Base-by-base conservation (phyloP, 2,797 vertebrate genomes). In the Simalia tracyae region DNA sequence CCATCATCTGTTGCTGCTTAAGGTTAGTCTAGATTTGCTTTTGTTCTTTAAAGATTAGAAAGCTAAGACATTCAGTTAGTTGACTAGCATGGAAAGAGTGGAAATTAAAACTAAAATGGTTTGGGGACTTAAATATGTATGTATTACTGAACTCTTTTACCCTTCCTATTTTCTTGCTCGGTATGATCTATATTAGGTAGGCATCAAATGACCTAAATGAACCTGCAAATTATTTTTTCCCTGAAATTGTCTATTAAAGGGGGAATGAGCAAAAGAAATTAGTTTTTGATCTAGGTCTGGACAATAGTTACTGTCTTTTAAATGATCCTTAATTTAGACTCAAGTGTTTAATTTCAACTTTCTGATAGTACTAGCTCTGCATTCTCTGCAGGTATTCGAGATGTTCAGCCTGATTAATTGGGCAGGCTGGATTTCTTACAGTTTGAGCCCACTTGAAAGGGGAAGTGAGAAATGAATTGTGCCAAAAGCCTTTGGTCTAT, bases 381-480 rank as follows among this genome's bases (percentile, higher is more conserved):
- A 92, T 96, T 96, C 94, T 96, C 93, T 94, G 93, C 94, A 86
- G 96, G 94, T 95, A 59, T 87, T 88, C 0, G 26, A 76, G 61
- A 56, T 94, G 87, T 76, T 96, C 92, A 63, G 94, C 59, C 93
- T 93, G 94, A 94, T 95, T 94, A 96, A 96, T 93, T 87, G 88
- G 93, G 92, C 95, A 94, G 95, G 93, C 56, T 91, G 46, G 59
- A 61, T 95, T 95, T 28, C 93, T 95, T 84, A 68, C 90, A 93
- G 92, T 96, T 90, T 93, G 96, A 96, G 94, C 89, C 92, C 93
- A 90, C 94, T 94, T 91, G 92, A 93, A 95, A 94, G 76, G 92
- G 86, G 84, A 96, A 95, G 88, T 11, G 91, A 95, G 96, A 93
- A 95, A 91, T 92, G 94, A 96, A 90, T 90, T 95, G 90, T 68